A percentile compares a stretch with the other conserved stretches of the same genome.
Evolutionary conservation across 30 jellyfish, hydroid and myxozoan genomes (phyloP).

Genomic region (Chironex yamaguchii): DNA sequence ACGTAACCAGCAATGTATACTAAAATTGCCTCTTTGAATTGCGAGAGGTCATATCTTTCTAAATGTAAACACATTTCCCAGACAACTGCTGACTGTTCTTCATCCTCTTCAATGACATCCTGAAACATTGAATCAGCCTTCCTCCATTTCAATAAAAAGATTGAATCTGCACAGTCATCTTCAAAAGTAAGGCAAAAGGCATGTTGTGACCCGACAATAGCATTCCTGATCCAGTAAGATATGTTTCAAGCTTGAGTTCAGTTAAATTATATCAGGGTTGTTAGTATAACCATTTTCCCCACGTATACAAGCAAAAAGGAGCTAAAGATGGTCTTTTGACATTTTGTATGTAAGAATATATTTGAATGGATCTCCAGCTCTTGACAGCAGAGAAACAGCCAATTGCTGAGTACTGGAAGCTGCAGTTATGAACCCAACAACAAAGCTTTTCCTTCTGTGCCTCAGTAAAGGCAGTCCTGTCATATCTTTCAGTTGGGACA

Average conservation of each 20-base stretch:
- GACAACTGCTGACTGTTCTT: too few species aligned
- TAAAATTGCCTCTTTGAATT: slow-evolving; percentile 21
- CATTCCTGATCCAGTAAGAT: slow-evolving; percentile 44
- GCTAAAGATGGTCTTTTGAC: slow-evolving; percentile 75
- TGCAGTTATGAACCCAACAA: slow-evolving; percentile 37
- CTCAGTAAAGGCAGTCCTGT: too few species aligned
- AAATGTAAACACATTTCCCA: too few species aligned
- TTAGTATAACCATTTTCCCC: slow-evolving; percentile 55
- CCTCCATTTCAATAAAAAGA: slow-evolving; percentile 49
- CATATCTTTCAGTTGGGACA: too few species aligned
- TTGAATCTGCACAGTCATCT: slow-evolving; percentile 1
- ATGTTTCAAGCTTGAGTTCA: slow-evolving; percentile 38
- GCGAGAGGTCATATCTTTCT: neutral
- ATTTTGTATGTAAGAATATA: slow-evolving; percentile 65
- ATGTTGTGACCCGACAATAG: slow-evolving; percentile 47
- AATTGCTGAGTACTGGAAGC: slow-evolving; percentile 15
- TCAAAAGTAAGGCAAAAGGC: slow-evolving; percentile 53
- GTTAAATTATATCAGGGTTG: slow-evolving; percentile 56
- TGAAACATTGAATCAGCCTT: too few species aligned
- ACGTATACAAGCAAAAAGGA: slow-evolving; percentile 62
- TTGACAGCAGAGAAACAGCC: slow-evolving; percentile 24
- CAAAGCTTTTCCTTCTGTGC: slow-evolving; percentile 62
- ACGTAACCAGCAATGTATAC: slow-evolving; percentile 68
- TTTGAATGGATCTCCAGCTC: slow-evolving; percentile 38
- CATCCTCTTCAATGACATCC: too few species aligned